Conservation (phyloP, 2,113 vertebrate species). For the Antechinus flavipes region DNA sequence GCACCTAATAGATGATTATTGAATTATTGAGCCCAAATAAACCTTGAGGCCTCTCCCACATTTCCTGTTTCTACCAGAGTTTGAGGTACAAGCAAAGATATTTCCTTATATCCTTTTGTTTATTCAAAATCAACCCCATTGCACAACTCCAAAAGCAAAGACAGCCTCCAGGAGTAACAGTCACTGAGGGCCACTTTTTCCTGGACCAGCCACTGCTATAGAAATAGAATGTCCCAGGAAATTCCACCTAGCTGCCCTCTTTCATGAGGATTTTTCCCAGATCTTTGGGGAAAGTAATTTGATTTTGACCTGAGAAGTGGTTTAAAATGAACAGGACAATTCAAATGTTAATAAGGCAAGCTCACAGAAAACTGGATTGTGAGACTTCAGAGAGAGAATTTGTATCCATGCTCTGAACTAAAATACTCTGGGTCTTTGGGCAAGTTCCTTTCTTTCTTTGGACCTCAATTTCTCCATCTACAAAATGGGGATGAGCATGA, state of each 20-base stretch:
- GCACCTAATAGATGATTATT: no score
- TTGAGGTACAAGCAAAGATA: background rate
- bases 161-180: background rate
- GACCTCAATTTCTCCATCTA: background rate
- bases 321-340: background rate
- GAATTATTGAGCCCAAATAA: no score
- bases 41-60: no score
- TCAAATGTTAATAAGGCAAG: background rate
- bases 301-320: background rate
- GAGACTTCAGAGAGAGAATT: background rate
- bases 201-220: background rate
- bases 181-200: background rate
- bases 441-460: background rate
- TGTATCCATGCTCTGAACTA: background rate
- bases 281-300: background rate
- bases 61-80: background rate
- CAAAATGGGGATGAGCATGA: no score
- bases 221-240: background rate
- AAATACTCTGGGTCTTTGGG: background rate
- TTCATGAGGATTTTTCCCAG: background rate
- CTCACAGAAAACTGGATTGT: background rate
- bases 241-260: background rate
- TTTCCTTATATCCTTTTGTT: background rate
- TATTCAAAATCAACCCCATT: background rate
- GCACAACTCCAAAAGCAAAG: background rate